Evolutionary conservation across 2,113 vertebrate genomes (phyloP).

Genomic region (Microcebus jonahi): DNA sequence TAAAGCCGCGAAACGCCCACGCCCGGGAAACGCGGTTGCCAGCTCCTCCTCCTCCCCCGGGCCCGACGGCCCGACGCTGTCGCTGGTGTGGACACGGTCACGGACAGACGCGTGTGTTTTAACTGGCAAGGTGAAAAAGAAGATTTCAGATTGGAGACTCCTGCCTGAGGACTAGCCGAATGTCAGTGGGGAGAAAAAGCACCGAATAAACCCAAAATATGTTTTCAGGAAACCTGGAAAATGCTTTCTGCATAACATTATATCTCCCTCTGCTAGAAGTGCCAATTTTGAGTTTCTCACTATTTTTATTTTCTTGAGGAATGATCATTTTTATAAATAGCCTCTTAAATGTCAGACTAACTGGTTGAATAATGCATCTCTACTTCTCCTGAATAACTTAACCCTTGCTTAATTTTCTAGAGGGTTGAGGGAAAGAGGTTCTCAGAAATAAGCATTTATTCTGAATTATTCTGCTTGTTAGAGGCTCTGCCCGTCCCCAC

Average conservation of each 20-base stretch:
- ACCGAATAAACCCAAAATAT: background rate
- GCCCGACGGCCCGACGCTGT: rapidly evolving
- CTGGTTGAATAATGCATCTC: constrained; percentile 54
- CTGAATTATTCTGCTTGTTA: rapidly evolving
- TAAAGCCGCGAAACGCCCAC: background rate
- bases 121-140: background rate
- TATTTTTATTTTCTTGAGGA: constrained; percentile 76
- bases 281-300: constrained; percentile 61
- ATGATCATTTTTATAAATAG: constrained; percentile 74
- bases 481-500: background rate
- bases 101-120: background rate
- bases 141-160: background rate
- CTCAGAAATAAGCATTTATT: background rate
- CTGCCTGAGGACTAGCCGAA: background rate
- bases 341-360: constrained; percentile 73
- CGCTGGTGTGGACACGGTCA: rapidly evolving
- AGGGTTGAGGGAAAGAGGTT: background rate
- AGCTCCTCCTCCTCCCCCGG: background rate
- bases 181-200: background rate
- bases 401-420: background rate
- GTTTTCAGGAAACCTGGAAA: background rate
- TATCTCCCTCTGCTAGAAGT: background rate
- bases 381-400: background rate
- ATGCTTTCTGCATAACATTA: background rate
- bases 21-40: rapidly evolving